These are phyloP conservation scores for Tachuris rubrigastra DNA, from an alignment of 2,113 vertebrate species.

Conservation along the genomic window DNA sequence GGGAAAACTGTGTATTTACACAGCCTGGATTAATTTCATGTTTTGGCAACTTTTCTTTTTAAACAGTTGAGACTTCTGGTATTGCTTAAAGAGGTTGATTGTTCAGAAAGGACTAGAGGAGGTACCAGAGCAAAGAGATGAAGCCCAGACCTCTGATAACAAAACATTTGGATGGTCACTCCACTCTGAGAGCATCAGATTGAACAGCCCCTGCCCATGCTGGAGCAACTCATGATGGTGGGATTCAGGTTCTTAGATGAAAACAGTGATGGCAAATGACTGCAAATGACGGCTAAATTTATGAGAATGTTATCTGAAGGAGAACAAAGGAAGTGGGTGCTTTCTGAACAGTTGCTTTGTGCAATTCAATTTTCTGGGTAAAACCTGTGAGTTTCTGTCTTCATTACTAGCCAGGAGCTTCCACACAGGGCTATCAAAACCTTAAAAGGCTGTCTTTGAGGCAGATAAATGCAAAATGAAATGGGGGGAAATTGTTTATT, in stretches of 20 bases:
- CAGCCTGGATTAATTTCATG: neutral
- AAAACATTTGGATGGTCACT: neutral
- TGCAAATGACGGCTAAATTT: neutral
- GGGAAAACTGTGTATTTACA: constrained; percentile 40
- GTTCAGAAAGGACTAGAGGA: neutral
- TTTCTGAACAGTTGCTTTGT: neutral
- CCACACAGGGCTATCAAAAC: neutral
- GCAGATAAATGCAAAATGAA: neutral
- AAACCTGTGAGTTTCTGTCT: neutral
- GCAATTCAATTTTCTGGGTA: constrained; percentile 3
- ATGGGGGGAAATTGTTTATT: constrained; percentile 51
- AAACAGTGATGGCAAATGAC: neutral
- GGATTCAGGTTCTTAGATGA: neutral
- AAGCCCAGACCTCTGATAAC: neutral
- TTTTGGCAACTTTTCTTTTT: constrained; percentile 27
- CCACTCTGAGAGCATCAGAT: neutral
- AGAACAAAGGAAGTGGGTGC: neutral
- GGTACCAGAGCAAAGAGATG: neutral
- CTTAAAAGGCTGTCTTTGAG: neutral
- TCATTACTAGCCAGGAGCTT: neutral
- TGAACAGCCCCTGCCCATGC: rapidly evolving
- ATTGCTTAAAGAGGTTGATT: neutral
- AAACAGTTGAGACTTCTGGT: neutral
- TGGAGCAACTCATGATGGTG: neutral
- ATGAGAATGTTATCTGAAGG: neutral